Base-by-base conservation (phyloP, 2,113 vertebrate genomes). In the Anguilla japonica region DNA sequence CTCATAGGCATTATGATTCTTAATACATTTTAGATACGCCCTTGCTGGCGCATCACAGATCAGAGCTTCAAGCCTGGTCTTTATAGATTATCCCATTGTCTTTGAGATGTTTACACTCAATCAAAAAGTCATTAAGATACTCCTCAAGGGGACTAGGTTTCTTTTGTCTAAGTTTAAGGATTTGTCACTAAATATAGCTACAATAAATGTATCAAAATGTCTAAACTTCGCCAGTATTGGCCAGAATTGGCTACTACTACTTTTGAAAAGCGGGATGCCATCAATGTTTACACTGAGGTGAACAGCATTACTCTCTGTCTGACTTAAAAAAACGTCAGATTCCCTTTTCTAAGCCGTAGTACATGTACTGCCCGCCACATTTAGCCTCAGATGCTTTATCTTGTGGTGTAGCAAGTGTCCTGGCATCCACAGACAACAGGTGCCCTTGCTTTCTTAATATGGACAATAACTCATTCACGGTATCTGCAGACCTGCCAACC, bases 221-320 rank as follows among this genome's bases (percentile, higher is more conserved):
- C 78, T 40, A 87, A 82, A 88, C 84, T 85, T 89, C 0, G 80
- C 84, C 40, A 86, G 56, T 63, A 87, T 87, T 84, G 85, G 88
- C 85, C 50, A 81, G 29, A 89, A 79, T 41, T 88, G 85, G 46
- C 86, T n/a, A 57, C 71, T 20, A n/a, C 84, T 89, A 53, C 86
- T 88, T 87, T 85, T 89, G 34, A 89, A 90, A 80, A 87, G 83
- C 85, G 88, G 78, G 41, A 90, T 56, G 53, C 89, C 84, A 86
- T 89, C 82, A 82, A 86, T 84, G 50, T 89, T 88, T 16, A 89
- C 67, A 22, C 46, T 85, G 34, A 90, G 87, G 56, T 90, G 20
- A 29, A 88, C 41, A 41, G 83, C 86, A 83, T 87, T 83, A 78
- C 46, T 18, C 15, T 46, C 40, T n/a, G 39, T 80, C 57, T 83